Base-by-base conservation (phyloP, 1,140 invertebrate genomes). In the Atopsyche davidsoni region DNA sequence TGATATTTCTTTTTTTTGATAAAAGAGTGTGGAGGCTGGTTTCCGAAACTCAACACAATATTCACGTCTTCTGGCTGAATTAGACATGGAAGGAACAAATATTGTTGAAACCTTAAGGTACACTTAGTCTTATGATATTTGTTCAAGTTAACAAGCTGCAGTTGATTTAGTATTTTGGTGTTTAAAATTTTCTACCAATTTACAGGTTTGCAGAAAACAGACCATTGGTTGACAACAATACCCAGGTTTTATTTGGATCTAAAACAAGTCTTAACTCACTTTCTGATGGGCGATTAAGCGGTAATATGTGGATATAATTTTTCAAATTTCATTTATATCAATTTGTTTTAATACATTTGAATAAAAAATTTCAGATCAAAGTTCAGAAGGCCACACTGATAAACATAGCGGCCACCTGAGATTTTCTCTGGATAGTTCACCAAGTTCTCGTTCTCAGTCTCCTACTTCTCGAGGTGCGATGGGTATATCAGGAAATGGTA, bases 21-120 rank as follows among this genome's bases (percentile, higher is more conserved):
- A 51, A 24, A 21, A 59, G 34, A 35, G 25, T 23, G 52, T 53
- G 9, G 43, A 59, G 55, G 34, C 23, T 32, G 49, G 43, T 19
- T 53, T 59, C 28, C 43, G 45, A 25, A 51, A 51, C 44, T 55
- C 53, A 4, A 46, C 45, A 47, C 50, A 53, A 44, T 59, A 57
- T 44, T 38, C 38, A 3, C 42, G 47, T 28, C 22, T 57, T 10
- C 36, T 57, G 18, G 55, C 50, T 14, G 55, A 57, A 36, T 50
- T 57, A 10, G 55, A 51, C 44, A 41, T 57, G 22, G 55, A 57
- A 50, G 51, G 47, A 16, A 19, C 25, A 21, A n/a, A n/a, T n/a
- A n/a, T n/a, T n/a, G n/a, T n/a, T n/a, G n/a, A n/a, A n/a, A n/a
- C n/a, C n/a, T n/a, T n/a, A n/a, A n/a, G n/a, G n/a, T n/a, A n/a